phyloP scores from a whole-genome alignment of 2,888 invertebrate species.

The Dryocosmus kuriphilus region DNA sequence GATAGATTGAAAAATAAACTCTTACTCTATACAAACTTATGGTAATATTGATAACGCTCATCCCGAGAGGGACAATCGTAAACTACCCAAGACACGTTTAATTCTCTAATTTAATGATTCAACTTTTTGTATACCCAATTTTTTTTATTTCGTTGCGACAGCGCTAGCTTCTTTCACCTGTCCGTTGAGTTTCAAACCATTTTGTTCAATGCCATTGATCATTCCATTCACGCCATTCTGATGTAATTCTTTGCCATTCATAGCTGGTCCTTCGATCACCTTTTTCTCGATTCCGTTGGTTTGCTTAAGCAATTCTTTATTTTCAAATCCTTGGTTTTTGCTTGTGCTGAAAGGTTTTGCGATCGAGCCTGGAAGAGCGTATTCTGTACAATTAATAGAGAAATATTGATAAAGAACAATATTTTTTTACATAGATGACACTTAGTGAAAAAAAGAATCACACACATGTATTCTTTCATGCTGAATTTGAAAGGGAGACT shows the following conservation, averaged over 20 bases:
- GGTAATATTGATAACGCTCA: conserved; percentile 2
- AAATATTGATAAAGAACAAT: conserved; percentile 24
- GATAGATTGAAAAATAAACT: conserved; percentile 31
- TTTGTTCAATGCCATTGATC: conserved; percentile 56
- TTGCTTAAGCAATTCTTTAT: conserved; percentile 54
- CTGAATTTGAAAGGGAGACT: neutral
- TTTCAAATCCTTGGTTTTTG: conserved; percentile 54
- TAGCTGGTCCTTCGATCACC: conserved; percentile 22
- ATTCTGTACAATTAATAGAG: conserved; percentile 39
- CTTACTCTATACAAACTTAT: conserved; percentile 25
- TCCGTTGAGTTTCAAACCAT: conserved; percentile 51
- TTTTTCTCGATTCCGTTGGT: conserved; percentile 6
- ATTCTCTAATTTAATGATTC: conserved; percentile 11
- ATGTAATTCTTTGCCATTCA: conserved; percentile 53
- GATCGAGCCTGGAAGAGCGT: conserved; percentile 54
- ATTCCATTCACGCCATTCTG: conserved; percentile 56
- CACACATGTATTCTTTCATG: conserved; percentile 4
- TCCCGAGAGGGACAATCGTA: conserved; percentile 5
- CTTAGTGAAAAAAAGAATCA: neutral
- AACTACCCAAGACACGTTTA: conserved; percentile 20
- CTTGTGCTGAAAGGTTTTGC: conserved; percentile 52
- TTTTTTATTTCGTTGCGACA: conserved; percentile 50
- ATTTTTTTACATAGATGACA: neutral
- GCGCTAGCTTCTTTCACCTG: conserved; percentile 47
- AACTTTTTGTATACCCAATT: conserved; percentile 21